Percentiles rank a stretch among this genome's conserved stretches.
These are phyloP conservation scores for Lipophrys pholis DNA, from an alignment of 2,113 vertebrate species.

Conservation along the genomic window DNA sequence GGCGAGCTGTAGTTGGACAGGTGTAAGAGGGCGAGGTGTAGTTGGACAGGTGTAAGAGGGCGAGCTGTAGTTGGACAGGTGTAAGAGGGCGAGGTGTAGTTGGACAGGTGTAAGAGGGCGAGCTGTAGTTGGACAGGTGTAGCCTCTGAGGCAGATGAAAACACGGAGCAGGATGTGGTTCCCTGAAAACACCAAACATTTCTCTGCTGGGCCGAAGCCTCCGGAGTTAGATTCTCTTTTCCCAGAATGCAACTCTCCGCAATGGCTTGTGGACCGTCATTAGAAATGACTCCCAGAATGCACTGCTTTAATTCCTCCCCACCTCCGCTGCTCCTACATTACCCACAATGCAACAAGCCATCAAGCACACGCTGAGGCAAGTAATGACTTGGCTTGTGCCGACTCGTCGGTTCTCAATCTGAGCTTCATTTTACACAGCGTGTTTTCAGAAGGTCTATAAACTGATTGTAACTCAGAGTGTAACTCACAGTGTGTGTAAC, in stretches of 20 bases:
- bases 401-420: conserved; percentile 34
- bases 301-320: conserved; percentile 50
- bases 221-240: conserved; percentile 12
- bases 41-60: no score
- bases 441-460: conserved; percentile 55
- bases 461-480: conserved; percentile 6
- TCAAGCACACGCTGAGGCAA: conserved; percentile 64
- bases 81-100: no score
- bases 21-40: no score
- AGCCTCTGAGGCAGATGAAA: no score
- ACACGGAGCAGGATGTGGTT: no score
- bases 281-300: conserved; percentile 17
- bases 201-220: conserved; percentile 14
- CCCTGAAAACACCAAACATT: conserved; percentile 53
- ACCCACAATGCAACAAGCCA: conserved; percentile 69
- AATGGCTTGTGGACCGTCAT: conserved; percentile 43
- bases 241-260: conserved; percentile 36
- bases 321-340: conserved; percentile 65
- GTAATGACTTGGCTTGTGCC: no score
- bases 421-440: conserved; percentile 50
- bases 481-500: no score
- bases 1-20: no score
- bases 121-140: no score
- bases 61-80: no score
- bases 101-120: no score